These are phyloP conservation scores for Psophia crepitans DNA, from an alignment of 2,113 vertebrate species.

Conservation along the genomic window DNA sequence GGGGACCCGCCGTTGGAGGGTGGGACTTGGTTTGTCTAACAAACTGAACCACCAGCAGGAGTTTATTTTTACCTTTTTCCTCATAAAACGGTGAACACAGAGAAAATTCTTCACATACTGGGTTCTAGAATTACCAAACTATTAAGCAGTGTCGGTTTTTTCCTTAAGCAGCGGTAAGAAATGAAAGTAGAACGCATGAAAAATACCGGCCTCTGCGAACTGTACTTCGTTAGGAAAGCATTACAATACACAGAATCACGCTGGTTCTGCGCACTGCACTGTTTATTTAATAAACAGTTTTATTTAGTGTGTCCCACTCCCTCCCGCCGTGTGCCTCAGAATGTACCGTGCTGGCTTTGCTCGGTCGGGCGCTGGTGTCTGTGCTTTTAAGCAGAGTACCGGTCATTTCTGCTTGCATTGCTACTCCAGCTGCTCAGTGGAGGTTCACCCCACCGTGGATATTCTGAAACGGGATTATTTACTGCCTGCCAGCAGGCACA, in stretches of 20 bases:
- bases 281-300: not conserved
- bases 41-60: not conserved
- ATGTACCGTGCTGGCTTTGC: rapidly evolving
- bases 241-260: rapidly evolving
- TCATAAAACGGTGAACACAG: not conserved
- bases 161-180: not conserved
- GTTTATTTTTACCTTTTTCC: not conserved
- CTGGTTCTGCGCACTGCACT: too few species aligned
- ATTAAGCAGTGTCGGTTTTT: not conserved
- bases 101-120: not conserved
- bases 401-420: not conserved
- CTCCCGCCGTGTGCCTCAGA: not conserved
- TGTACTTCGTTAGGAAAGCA: too few species aligned
- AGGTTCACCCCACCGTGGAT: too few species aligned
- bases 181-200: not conserved
- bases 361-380: rapidly evolving
- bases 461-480: not conserved
- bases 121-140: not conserved
- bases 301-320: too few species aligned
- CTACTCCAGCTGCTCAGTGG: not conserved
- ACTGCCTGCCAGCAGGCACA: not conserved
- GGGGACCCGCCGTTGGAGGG: not conserved
- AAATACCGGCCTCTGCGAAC: not conserved
- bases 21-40: not conserved
- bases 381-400: not conserved